Evolutionary conservation across 1,140 invertebrate species (phyloP).

Genomic region (Dermatophagoides farinae): DNA sequence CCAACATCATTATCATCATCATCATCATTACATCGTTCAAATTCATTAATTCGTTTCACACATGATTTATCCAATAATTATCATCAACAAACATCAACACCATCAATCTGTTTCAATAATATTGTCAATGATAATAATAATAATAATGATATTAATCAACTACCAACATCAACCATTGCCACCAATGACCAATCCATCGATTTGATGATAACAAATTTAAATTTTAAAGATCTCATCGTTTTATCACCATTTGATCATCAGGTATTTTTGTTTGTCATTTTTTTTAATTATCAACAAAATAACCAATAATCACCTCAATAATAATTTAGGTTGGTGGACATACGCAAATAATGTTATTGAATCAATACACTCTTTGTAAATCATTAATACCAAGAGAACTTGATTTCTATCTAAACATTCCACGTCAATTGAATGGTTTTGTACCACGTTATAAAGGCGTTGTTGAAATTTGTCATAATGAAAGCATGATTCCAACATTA

Average conservation of each 20-base stretch:
- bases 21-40: not conserved
- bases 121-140: too few species aligned
- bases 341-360: slow-evolving; percentile 26
- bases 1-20: not conserved
- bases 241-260: slow-evolving; percentile 20
- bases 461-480: slow-evolving; percentile 17
- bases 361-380: slow-evolving; percentile 29
- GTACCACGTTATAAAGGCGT: slow-evolving; percentile 28
- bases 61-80: not conserved
- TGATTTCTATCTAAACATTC: slow-evolving; percentile 28
- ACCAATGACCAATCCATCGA: too few species aligned
- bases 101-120: too few species aligned
- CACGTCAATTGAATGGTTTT: slow-evolving; percentile 25
- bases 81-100: too few species aligned
- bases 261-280: slow-evolving; percentile 19
- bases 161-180: too few species aligned
- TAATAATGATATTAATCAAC: too few species aligned
- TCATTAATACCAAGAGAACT: slow-evolving; percentile 27
- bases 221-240: slow-evolving; percentile 7
- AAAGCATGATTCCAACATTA: slow-evolving; percentile 12
- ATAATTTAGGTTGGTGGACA: slow-evolving; percentile 28
- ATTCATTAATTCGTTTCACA: not conserved
- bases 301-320: too few species aligned
- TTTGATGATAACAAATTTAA: not conserved
- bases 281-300: too few species aligned